Evolutionary conservation across 2,888 invertebrate species (phyloP).

Genomic region (Lithodes maja): DNA sequence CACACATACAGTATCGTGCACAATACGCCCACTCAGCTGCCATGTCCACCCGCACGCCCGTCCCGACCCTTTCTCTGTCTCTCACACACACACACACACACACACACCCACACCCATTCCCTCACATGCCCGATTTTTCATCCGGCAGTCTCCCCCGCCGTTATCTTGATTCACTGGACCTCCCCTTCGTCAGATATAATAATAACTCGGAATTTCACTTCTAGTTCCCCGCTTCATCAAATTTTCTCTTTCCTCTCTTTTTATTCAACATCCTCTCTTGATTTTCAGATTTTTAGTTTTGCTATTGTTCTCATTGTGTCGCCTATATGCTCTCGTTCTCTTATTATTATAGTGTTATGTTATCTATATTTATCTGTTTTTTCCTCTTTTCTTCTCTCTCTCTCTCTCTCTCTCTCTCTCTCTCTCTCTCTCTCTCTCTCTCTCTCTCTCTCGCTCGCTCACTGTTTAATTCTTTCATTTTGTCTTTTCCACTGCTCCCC

Average conservation of each 20-base stretch:
- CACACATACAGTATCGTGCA: no score
- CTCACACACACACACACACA: not conserved
- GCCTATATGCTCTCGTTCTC: not conserved
- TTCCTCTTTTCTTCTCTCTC: not conserved
- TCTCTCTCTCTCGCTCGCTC: slow-evolving; percentile 25
- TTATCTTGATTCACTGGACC: no score
- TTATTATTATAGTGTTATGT: not conserved
- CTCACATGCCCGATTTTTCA: not conserved
- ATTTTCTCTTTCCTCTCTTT: no score
- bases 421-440: slow-evolving; percentile 10
- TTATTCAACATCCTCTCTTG: no score
- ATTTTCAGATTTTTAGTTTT: no score
- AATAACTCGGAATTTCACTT: no score
- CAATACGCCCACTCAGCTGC: no score
- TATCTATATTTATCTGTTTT: not conserved
- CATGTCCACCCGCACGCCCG: no score
- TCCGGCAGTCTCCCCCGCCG: not conserved
- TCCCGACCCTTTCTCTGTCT: not conserved
- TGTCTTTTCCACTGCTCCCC: slow-evolving; percentile 24
- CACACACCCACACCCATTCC: not conserved
- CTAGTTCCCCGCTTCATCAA: no score
- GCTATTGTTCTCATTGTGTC: not conserved
- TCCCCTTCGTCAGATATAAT: no score
- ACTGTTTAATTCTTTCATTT: slow-evolving; percentile 25
- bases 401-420: slow-evolving; percentile 28